Base-by-base conservation (phyloP, 2,888 invertebrate genomes). In the Drosophila greeni region DNA sequence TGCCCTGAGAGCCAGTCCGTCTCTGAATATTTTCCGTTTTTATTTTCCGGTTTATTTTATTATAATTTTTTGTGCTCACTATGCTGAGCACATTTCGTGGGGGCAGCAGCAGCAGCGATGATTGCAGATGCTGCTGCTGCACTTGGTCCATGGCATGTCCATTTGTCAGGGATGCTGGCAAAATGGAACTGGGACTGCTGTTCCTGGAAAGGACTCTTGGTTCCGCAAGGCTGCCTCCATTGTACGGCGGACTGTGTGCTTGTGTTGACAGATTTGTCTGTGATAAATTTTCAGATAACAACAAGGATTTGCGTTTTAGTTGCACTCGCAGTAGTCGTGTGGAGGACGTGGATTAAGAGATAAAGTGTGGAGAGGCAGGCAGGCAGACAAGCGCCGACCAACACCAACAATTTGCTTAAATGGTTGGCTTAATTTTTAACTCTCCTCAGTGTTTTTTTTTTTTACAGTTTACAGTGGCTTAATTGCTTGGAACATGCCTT, bases 21-120 rank as follows among this genome's bases (percentile, higher is more conserved):
- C 66, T 66, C 24, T 47, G 26, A 33, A 48, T 57, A 31, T 51
- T 52, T n/a, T 54, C 45, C n/a, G 34, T 20, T 24, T 18, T 48
- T 37, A 43, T 48, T 37, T 18, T 56, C 31, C 71, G 73, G 67
- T 74, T 74, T 84, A 79, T 84, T 73, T 84, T 82, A 84, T 78
- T 79, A 71, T 84, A 81, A 78, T 83, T 78, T 75, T 66, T 47
- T 33, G 43, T 23, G 8, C 48, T 88, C 88, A 88, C 88, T 87
- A 88, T 88, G 86, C 86, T 88, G 83, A 87, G 86, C 85, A 86
- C 85, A 77, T 84, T 83, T 66, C 76, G 84, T 70, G 76, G 81
- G 60, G 72, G 84, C 72, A 73, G 78, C 67, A 74, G 84, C 72
- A 73, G 78, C 67, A 74, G 76, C 67, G 68, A 58, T 48, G 66